Evolutionary conservation across 2,888 invertebrate genomes (phyloP).

Genomic region (Crematogaster levior): DNA sequence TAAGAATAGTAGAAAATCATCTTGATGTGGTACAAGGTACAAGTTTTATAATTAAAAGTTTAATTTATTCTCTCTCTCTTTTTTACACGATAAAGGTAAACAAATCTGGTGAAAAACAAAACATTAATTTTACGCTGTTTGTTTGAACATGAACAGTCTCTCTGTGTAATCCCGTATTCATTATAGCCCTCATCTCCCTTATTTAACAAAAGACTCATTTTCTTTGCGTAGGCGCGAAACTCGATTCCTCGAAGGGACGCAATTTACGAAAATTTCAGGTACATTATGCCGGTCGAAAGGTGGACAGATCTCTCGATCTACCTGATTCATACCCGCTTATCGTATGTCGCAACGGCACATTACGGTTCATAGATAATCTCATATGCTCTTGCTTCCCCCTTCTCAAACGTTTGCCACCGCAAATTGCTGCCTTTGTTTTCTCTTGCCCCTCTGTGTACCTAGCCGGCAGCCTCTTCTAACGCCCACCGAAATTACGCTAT

Average conservation of each 20-base stretch:
- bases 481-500: constrained; percentile 37
- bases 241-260: background rate
- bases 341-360: constrained; percentile 59
- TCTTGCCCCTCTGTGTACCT: constrained; percentile 34
- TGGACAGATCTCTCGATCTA: constrained; percentile 2
- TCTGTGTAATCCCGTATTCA: background rate
- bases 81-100: background rate
- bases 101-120: background rate
- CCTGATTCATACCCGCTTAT: constrained; percentile 34
- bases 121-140: constrained; percentile 18
- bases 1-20: background rate
- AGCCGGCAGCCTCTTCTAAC: constrained; percentile 12
- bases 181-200: background rate
- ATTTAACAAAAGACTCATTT: constrained; percentile 5
- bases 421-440: constrained; percentile 46
- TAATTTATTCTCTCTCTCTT: background rate
- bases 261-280: constrained; percentile 37
- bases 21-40: background rate
- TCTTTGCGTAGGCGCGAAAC: constrained; percentile 24
- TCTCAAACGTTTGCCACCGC: constrained; percentile 27
- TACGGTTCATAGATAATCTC: constrained; percentile 49
- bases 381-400: constrained; percentile 40
- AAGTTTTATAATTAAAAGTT: constrained; percentile 16
- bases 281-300: background rate
- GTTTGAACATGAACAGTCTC: background rate